phyloP scores from a whole-genome alignment of 2,113 vertebrate genomes.

The Diphyllodes magnificus region DNA sequence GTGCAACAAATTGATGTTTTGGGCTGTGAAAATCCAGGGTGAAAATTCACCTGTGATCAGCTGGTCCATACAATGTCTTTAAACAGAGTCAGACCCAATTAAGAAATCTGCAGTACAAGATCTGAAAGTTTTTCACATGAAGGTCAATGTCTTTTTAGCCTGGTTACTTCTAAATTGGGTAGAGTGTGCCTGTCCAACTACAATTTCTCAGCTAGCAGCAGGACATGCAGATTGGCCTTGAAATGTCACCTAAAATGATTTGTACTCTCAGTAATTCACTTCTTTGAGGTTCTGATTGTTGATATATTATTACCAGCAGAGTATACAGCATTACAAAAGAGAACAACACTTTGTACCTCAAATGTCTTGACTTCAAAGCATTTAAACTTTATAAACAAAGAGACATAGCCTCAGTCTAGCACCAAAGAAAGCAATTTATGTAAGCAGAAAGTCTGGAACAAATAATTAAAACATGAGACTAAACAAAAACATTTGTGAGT shows the following conservation, averaged over 20 bases:
- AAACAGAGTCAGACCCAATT: background rate
- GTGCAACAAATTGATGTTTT: background rate
- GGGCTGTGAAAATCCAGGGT: background rate
- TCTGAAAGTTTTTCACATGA: background rate
- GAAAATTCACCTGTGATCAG: background rate
- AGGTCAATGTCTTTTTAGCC: background rate
- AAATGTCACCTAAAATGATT: background rate
- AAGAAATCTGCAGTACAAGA: background rate
- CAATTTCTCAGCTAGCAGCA: background rate
- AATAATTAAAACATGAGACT: slow-evolving; percentile 49
- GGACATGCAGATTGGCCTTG: background rate
- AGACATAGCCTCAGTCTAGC: background rate
- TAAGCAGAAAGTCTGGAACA: slow-evolving; percentile 35
- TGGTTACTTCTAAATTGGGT: background rate
- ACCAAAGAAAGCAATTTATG: slow-evolving; percentile 37
- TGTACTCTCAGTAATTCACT: background rate
- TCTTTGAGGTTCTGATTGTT: background rate
- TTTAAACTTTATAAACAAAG: slow-evolving; percentile 14
- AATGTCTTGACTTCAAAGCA: slow-evolving; percentile 17
- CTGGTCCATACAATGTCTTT: background rate
- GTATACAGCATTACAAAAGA: background rate
- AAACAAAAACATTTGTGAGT: slow-evolving; percentile 45
- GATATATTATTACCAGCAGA: background rate
- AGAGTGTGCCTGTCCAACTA: background rate
- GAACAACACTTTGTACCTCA: background rate